phyloP scores from a whole-genome alignment of 2,113 vertebrate species.

The Colinus virginianus region DNA sequence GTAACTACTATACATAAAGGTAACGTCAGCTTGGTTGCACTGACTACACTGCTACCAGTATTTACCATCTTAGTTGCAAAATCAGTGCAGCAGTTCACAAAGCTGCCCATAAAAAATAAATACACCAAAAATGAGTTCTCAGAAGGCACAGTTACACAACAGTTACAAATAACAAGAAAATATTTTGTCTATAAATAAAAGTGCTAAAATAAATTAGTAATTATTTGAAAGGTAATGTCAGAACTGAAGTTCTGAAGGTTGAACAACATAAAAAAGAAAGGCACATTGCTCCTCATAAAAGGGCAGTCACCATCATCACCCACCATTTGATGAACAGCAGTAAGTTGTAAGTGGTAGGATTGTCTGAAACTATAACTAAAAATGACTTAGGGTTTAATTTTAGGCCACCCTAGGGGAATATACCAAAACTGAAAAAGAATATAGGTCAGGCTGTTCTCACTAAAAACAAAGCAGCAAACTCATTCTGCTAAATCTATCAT shows the following conservation, averaged over 20 bases:
- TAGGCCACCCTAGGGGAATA: slow-evolving; percentile 31
- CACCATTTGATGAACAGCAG: background rate
- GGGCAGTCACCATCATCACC: background rate
- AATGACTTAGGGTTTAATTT: slow-evolving; percentile 26
- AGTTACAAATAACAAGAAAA: background rate
- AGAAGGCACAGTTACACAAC: background rate
- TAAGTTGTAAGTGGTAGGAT: background rate
- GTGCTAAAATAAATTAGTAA: background rate
- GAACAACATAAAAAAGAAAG: background rate
- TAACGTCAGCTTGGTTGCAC: background rate
- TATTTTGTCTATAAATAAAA: background rate
- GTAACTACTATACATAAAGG: background rate
- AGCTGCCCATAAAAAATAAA: background rate
- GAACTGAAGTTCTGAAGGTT: background rate
- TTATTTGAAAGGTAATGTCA: background rate
- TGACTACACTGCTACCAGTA: background rate
- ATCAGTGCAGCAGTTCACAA: background rate
- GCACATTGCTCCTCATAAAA: background rate
- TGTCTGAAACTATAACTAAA: slow-evolving; percentile 25
- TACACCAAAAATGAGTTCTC: background rate
- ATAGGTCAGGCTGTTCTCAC: slow-evolving; percentile 20
- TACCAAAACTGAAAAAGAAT: background rate
- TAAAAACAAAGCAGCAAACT: background rate
- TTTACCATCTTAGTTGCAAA: background rate
- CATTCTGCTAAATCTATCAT: background rate